Conservation (phyloP, 1,140 invertebrate species). For the Dinoponera quadriceps region DNA sequence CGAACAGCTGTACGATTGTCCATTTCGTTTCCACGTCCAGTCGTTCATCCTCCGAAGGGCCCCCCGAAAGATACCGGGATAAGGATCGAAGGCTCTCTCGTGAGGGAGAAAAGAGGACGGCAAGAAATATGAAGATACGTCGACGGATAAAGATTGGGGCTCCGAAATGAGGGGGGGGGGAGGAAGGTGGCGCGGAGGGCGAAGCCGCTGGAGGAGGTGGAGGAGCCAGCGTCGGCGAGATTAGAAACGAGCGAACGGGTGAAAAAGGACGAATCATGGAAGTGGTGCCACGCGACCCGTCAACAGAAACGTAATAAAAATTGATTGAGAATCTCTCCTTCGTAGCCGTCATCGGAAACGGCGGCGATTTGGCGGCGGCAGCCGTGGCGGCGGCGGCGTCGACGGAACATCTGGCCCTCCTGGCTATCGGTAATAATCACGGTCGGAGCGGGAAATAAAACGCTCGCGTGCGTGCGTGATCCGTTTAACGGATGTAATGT, state of each 20-base stretch:
- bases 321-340: constrained; percentile 75
- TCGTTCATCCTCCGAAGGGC: constrained; percentile 70
- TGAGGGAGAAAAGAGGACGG: constrained; percentile 39
- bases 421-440: constrained; percentile 77
- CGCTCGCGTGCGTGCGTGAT: constrained; percentile 66
- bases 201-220: not conserved
- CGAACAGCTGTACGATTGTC: constrained; percentile 80
- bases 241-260: constrained; percentile 37
- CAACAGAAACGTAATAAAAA: constrained; percentile 72
- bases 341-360: constrained; percentile 61
- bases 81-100: constrained; percentile 66
- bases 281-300: constrained; percentile 72
- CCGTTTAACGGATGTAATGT: constrained; percentile 71
- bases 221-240: constrained; percentile 48
- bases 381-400: constrained; percentile 24
- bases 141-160: constrained; percentile 64
- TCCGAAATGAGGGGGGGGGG: constrained; percentile 17
- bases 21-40: constrained; percentile 76
- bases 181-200: not conserved
- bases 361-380: constrained; percentile 37
- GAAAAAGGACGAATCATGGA: constrained; percentile 63
- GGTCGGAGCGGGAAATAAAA: constrained; percentile 70
- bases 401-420: constrained; percentile 78
- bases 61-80: constrained; percentile 72
- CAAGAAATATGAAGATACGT: constrained; percentile 64